phyloP scores from a whole-genome alignment of 2,888 invertebrate species.

The Apoda limacodes region DNA sequence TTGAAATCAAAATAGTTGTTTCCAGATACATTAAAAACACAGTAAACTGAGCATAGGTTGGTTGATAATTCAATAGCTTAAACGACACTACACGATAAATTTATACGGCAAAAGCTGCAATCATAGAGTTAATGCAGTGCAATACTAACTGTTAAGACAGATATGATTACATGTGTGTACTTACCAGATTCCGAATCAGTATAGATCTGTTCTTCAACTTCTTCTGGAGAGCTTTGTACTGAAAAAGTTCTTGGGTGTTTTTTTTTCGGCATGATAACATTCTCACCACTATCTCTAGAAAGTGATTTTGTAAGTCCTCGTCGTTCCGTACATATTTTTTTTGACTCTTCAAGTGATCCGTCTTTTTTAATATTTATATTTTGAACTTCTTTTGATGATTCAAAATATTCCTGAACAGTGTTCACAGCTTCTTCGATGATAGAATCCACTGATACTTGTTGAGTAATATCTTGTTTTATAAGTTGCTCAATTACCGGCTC shows the following conservation, averaged over 20 bases:
- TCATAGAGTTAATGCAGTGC: no score
- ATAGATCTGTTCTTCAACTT: conserved; percentile 66
- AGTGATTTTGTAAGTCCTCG: conserved; percentile 58
- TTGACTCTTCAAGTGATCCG: conserved; percentile 41
- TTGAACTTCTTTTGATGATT: conserved; percentile 34
- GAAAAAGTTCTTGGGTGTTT: conserved; percentile 60
- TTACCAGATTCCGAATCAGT: conserved; percentile 66
- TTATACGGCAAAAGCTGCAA: no score
- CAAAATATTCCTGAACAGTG: conserved; percentile 50
- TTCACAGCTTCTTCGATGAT: conserved; percentile 59
- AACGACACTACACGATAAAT: no score
- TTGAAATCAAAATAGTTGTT: neutral
- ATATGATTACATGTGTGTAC: neutral
- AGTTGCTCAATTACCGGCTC: conserved; percentile 34
- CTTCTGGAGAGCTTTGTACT: conserved; percentile 65
- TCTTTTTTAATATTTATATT: conserved; percentile 33
- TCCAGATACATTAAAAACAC: no score
- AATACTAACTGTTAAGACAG: no score
- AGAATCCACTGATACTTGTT: conserved; percentile 51
- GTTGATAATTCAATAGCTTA: no score
- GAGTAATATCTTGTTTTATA: conserved; percentile 33
- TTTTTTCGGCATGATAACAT: conserved; percentile 59
- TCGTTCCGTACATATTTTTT: conserved; percentile 41
- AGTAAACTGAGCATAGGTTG: no score
- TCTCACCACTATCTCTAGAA: conserved; percentile 58